Percentiles rank a stretch among this genome's conserved stretches.
Evolutionary conservation across 2,888 invertebrate species (phyloP).

Genomic region (Encarsia formosa): DNA sequence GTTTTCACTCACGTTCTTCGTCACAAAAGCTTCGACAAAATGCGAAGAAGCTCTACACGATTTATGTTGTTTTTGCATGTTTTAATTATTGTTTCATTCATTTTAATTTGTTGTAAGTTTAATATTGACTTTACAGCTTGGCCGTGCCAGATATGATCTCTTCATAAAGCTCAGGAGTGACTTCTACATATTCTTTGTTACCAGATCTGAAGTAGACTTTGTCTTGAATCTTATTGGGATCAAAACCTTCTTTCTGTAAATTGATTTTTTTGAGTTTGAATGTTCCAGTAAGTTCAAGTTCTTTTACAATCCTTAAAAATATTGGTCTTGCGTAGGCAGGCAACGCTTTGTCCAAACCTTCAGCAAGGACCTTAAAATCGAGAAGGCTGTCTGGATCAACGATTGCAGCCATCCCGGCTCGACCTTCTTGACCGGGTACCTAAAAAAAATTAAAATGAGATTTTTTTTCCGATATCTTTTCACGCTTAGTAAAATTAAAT

Average conservation of each 20-base stretch:
- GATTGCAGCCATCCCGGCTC: slow-evolving; percentile 67
- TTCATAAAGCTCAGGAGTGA: slow-evolving; percentile 54
- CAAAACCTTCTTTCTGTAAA: slow-evolving; percentile 61
- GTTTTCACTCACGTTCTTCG: too few species aligned
- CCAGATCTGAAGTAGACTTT: slow-evolving; percentile 54
- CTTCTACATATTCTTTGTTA: slow-evolving; percentile 61
- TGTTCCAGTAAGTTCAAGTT: slow-evolving; percentile 64
- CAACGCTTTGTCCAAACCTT: slow-evolving; percentile 52
- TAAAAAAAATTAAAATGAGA: slow-evolving; percentile 30
- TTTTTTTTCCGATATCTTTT: neutral
- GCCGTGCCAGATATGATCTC: slow-evolving; percentile 53
- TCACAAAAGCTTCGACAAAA: slow-evolving; percentile 10
- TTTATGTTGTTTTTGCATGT: neutral
- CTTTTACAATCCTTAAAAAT: slow-evolving; percentile 58
- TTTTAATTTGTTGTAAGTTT: slow-evolving; percentile 4
- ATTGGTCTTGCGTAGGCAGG: slow-evolving; percentile 63
- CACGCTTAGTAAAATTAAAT: neutral
- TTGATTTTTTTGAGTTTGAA: slow-evolving; percentile 65
- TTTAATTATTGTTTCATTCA: neutral
- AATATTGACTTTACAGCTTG: slow-evolving; percentile 41
- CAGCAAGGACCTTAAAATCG: slow-evolving; percentile 50
- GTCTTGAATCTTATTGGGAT: slow-evolving; percentile 55
- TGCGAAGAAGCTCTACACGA: slow-evolving; percentile 5
- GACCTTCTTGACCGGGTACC: slow-evolving; percentile 55
- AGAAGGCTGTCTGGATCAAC: slow-evolving; percentile 53